Base-by-base conservation (phyloP, 2,888 invertebrate genomes). In the Eupithecia inturbata region DNA sequence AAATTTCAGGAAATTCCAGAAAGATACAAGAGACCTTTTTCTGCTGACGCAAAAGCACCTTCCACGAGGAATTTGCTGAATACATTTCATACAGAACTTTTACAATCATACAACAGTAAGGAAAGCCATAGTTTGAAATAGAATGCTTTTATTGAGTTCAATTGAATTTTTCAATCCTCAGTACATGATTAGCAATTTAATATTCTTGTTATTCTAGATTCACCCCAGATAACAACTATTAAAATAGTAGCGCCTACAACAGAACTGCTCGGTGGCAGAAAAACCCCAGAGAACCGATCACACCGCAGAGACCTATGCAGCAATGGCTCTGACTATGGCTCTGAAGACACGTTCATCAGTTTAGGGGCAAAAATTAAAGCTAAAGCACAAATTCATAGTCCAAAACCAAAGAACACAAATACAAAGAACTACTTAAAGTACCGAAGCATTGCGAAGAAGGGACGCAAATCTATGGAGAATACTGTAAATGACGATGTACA, bases 291-390 rank as follows among this genome's bases (percentile, higher is more conserved):
- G 39, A 82, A 83, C 26, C 77, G 84, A 33, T 81, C 82, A 53
- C 74, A 82, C 45, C 86, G 79, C 39, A 86, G 75, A 67, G 86
- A 90, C 62, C 79, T 91, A 71, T 91, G 92, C 80, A 92, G 94
- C 78, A 94, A 94, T 78, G 91, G 90, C 45, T 94, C 94, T 3
- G 94, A 94, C 76, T 91, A 92, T 79, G 94, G 95, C 22, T 95
- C 95, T 12, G 95, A 94, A 84, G 95, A 95, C 71, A 95, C 95
- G 1, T 94, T 87, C 78, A 91, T 93, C 71, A 95, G 95, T 80
- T 83, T 95, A 84, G 95, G 95, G 57, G 92, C 93, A 53, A 95
- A 95, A 85, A 95, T 95, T 64, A 95, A 95, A 83, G 92, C 92
- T n/a, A 94, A 90, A 85, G 95, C 95, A 3, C 94, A 95, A 83